Evolutionary conservation across 2,888 invertebrate genomes (phyloP), one percentile per base, ranked within the genome.

Genomic region (Eupelmus urozonus): DNA sequence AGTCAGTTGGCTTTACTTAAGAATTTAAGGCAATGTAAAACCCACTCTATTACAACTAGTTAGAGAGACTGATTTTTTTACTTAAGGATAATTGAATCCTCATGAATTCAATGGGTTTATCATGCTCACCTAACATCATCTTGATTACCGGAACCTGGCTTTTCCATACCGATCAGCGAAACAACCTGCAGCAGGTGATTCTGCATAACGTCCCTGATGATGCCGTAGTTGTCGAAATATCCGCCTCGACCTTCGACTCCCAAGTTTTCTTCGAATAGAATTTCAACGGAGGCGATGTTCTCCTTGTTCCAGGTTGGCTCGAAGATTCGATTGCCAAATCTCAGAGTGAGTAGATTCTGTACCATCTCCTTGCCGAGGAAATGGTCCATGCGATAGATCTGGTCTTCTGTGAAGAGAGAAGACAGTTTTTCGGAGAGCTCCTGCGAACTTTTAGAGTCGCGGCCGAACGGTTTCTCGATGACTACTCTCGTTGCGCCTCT

Each of bases 301-400:
- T 80, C 60, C 0, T 45, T 40, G 49, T 77, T 71, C 80, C 73
- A 80, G 11, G 65, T 27, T 1, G 73, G 60, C 1, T 29, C 53
- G n/a, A 80, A 60, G 11, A 80, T 25, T 1, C 65, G 29, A 53
- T 80, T 80, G 16, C 55, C 80, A 34, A 80, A 80, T n/a, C 80
- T 63, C 45, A 80, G 42, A 1, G 70, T 60, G 29, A 76, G 23
- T 2, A 80, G 20, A 23, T 77, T 80, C 27, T 80, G 70, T 0
- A 71, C 70, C 80, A 80, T 80, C 45, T 80, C 80, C n/a, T 77
- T 57, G 34, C 74, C 74, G 13, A 80, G 70, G 57, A 69, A 80
- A 34, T 80, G 80, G 16, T 80, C 80, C 60, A 70, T 80, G 0
- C 73, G 63, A 65, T 74, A 80, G 7, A 80, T 73, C 20, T 80